These are phyloP conservation scores for Himalopsyche kuldschensis DNA, from an alignment of 2,888 invertebrate genomes.

Conservation along the genomic window DNA sequence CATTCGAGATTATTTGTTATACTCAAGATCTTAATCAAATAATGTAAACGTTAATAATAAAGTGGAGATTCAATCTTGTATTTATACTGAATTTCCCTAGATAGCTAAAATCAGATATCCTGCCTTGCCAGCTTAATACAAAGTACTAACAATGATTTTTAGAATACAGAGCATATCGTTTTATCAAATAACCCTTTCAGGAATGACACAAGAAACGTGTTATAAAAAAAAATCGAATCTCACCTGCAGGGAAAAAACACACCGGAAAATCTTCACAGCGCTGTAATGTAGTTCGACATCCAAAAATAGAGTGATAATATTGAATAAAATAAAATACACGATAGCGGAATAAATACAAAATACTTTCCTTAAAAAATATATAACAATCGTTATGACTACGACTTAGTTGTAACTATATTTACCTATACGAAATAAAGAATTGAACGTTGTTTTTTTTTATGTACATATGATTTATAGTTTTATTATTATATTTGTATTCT, in stretches of 20 bases:
- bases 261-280: not conserved
- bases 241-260: constrained; percentile 1
- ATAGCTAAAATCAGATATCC: not conserved
- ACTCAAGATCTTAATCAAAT: too few relatives aligned
- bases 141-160: not conserved
- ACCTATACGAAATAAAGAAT: too few relatives aligned
- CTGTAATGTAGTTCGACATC: not conserved
- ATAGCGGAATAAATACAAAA: too few relatives aligned
- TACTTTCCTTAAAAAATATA: too few relatives aligned
- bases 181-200: not conserved
- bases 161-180: not conserved
- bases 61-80: not conserved
- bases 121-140: not conserved
- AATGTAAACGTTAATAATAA: not conserved
- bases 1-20: too few relatives aligned
- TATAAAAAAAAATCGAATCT: not conserved
- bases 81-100: not conserved
- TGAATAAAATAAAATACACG: too few relatives aligned
- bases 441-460: too few relatives aligned
- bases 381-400: too few relatives aligned
- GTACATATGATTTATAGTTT: too few relatives aligned
- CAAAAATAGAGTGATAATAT: not conserved
- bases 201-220: not conserved
- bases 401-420: too few relatives aligned
- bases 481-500: too few relatives aligned